Conservation (phyloP, 2,113 vertebrate genomes). For the Bungarus multicinctus region DNA sequence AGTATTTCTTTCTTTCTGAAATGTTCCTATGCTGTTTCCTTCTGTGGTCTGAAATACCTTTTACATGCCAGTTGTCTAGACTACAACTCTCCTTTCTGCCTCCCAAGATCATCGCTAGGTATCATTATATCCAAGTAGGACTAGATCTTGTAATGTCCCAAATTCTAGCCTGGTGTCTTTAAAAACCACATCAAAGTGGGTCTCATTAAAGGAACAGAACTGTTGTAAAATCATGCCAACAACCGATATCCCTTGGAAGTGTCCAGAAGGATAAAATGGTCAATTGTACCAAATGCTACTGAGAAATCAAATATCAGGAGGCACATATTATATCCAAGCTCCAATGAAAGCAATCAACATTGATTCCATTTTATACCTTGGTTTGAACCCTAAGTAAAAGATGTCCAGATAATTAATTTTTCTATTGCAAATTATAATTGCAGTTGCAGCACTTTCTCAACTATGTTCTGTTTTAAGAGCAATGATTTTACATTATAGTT, state of each 20-base stretch:
- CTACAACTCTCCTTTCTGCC: neutral
- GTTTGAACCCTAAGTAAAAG: neutral
- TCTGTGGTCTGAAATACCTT: neutral
- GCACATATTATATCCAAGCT: neutral
- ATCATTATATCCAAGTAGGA: neutral
- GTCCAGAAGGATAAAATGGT: neutral
- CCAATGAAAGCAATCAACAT: neutral
- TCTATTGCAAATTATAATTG: neutral
- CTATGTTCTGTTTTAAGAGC: neutral
- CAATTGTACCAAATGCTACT: neutral
- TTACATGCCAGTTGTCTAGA: neutral
- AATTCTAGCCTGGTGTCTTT: neutral
- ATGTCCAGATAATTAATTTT: neutral
- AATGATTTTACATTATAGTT: neutral
- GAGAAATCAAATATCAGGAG: neutral
- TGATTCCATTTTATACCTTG: neutral
- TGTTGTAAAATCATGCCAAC: neutral
- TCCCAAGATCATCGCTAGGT: neutral
- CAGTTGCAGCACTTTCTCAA: neutral
- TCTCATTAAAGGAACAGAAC: neutral
- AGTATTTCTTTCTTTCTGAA: neutral
- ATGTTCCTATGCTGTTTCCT: neutral
- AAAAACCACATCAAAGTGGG: neutral
- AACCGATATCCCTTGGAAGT: neutral
- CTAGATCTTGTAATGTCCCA: neutral